Conservation (phyloP, 2,113 vertebrate genomes). For the Typhlomys cinereus region DNA sequence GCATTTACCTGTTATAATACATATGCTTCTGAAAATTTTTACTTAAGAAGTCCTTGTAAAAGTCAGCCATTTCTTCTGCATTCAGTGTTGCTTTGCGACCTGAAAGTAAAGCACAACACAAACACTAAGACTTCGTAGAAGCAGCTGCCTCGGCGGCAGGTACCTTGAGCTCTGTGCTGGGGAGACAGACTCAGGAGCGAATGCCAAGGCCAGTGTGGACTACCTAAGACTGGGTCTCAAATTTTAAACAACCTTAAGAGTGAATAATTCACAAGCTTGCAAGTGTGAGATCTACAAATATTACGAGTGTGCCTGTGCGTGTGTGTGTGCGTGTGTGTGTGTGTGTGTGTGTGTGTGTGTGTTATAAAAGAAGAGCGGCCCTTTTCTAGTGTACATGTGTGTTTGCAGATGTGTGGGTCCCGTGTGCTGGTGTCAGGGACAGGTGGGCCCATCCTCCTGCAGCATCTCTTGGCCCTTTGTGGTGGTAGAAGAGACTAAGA, state of each 20-base stretch:
- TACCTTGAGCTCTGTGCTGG: too few species aligned
- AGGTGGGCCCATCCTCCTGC: too few species aligned
- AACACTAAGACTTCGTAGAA: not conserved
- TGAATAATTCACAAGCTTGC: not conserved
- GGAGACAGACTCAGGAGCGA: too few species aligned
- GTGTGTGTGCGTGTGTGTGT: too few species aligned
- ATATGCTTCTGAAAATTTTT: slow-evolving; percentile 91
- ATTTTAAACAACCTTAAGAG: not conserved
- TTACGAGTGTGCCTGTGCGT: too few species aligned
- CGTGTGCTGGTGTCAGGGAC: too few species aligned
- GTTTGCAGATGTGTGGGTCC: too few species aligned
- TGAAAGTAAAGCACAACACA: slow-evolving; percentile 79
- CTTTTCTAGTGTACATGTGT: too few species aligned
- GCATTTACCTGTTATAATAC: slow-evolving; percentile 93
- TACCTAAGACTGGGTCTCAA: not conserved
- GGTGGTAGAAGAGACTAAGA: not conserved
- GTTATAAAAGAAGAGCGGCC: not conserved
- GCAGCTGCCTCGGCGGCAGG: too few species aligned
- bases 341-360: too few species aligned
- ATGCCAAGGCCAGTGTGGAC: not conserved
- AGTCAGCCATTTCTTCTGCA: slow-evolving; percentile 95
- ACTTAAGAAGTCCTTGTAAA: slow-evolving; percentile 95
- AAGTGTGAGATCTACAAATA: not conserved
- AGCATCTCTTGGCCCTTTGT: not conserved
- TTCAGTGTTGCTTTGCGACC: slow-evolving; percentile 88